Evolutionary conservation across 2,888 invertebrate genomes (phyloP).

Genomic region (Nebria brevicollis): DNA sequence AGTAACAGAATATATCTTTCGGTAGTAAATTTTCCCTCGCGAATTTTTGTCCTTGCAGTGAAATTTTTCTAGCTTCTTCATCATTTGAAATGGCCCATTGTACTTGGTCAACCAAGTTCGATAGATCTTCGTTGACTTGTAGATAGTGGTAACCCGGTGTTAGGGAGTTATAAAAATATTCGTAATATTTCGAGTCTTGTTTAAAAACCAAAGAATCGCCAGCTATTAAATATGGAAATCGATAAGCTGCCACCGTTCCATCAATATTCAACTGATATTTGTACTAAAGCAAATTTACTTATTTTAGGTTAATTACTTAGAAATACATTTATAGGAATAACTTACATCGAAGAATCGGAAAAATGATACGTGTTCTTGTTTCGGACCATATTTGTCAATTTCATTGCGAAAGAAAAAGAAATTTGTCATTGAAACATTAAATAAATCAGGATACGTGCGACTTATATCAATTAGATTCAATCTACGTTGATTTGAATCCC

Average conservation of each 20-base stretch:
- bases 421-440: slow-evolving; percentile 93
- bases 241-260: slow-evolving; percentile 96
- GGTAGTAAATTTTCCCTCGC: slow-evolving; percentile 83
- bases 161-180: slow-evolving; percentile 88
- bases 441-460: slow-evolving; percentile 76
- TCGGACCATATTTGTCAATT: slow-evolving; percentile 86
- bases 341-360: slow-evolving; percentile 94
- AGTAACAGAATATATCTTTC: slow-evolving; percentile 87
- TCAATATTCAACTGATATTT: slow-evolving; percentile 95
- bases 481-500: slow-evolving; percentile 89
- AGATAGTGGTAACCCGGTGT: slow-evolving; percentile 83
- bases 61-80: slow-evolving; percentile 72
- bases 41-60: slow-evolving; percentile 74
- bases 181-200: slow-evolving; percentile 93
- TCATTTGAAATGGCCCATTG: slow-evolving; percentile 82
- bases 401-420: slow-evolving; percentile 95
- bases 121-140: slow-evolving; percentile 81
- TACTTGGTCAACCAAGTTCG: slow-evolving; percentile 81
- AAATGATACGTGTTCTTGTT: slow-evolving; percentile 85
- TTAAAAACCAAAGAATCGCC: slow-evolving; percentile 91
- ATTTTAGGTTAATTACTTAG: background rate
- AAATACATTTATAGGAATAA: slow-evolving; percentile 49
- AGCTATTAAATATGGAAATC: slow-evolving; percentile 89
- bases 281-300: slow-evolving; percentile 71
- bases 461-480: slow-evolving; percentile 84